phyloP scores from a whole-genome alignment of 2,797 vertebrate genomes.

The Parotocinclus haroldoi region DNA sequence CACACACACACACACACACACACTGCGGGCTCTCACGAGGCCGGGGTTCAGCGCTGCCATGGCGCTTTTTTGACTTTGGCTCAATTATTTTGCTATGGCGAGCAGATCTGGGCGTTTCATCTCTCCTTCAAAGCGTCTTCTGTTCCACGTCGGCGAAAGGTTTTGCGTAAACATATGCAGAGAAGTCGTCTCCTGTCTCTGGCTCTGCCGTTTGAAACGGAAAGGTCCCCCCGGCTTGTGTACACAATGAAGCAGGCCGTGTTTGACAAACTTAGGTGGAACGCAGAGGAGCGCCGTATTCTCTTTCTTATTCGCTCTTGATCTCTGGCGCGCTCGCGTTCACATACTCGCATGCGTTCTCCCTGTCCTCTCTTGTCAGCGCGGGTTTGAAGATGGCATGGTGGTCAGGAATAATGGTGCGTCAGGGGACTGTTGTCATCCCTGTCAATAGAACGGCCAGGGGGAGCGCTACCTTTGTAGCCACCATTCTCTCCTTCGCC shows the following conservation, averaged over 20 bases:
- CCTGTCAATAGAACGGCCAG: slow-evolving; percentile 89
- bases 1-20: background rate
- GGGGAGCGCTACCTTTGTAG: slow-evolving; percentile 86
- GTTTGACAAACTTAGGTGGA: slow-evolving; percentile 90
- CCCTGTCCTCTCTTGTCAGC: slow-evolving; percentile 83
- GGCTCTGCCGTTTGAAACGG: slow-evolving; percentile 62
- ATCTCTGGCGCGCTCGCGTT: background rate
- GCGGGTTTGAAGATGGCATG: slow-evolving; percentile 90
- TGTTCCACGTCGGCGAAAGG: slow-evolving; percentile 66
- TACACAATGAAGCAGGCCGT: slow-evolving; percentile 78
- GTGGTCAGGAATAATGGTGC: slow-evolving; percentile 98
- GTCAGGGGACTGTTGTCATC: slow-evolving; percentile 98
- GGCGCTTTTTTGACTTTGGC: slow-evolving; percentile 62
- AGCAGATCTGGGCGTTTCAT: slow-evolving; percentile 67
- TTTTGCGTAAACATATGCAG: slow-evolving; percentile 73
- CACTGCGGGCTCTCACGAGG: slow-evolving; percentile 20
- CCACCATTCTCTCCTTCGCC: slow-evolving; percentile 67
- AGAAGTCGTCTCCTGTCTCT: slow-evolving; percentile 56
- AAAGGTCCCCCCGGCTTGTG: slow-evolving; percentile 80
- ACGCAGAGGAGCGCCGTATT: slow-evolving; percentile 63
- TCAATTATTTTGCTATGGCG: slow-evolving; percentile 72
- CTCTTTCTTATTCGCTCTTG: slow-evolving; percentile 6
- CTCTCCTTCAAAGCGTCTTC: slow-evolving; percentile 67
- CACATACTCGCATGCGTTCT: slow-evolving; percentile 19
- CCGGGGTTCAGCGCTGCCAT: slow-evolving; percentile 9